Conservation (phyloP, 1,140 invertebrate species). For the Cepaea nemoralis region DNA sequence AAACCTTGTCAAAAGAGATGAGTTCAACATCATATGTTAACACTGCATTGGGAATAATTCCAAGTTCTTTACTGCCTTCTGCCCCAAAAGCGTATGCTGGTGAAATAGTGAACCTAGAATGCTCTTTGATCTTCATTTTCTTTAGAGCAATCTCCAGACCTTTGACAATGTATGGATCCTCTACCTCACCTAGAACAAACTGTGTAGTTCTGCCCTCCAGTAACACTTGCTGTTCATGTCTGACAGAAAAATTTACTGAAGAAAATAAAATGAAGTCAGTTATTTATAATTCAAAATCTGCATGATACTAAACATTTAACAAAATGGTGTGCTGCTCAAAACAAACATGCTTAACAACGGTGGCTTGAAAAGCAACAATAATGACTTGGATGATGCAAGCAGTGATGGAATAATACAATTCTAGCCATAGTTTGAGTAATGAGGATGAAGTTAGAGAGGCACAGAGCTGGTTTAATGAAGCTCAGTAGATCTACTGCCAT, state of each 20-base stretch:
- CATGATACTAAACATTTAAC: too few relatives aligned
- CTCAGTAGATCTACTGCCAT: too few relatives aligned
- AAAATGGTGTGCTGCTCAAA: too few relatives aligned
- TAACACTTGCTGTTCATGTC: conserved; percentile 75
- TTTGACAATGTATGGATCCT: conserved; percentile 80
- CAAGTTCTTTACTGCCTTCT: conserved; percentile 79
- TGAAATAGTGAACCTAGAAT: conserved; percentile 82
- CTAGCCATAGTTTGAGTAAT: too few relatives aligned
- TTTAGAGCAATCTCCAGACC: conserved; percentile 89
- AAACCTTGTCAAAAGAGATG: conserved; percentile 86
- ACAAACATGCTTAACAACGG: too few relatives aligned
- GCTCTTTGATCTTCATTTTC: conserved; percentile 87
- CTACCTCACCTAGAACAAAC: conserved; percentile 90
- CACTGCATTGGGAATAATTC: conserved; percentile 84
- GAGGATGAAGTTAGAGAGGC: too few relatives aligned
- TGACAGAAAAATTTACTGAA: conserved; percentile 85
- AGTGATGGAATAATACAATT: too few relatives aligned
- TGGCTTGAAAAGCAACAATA: too few relatives aligned
- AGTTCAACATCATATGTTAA: conserved; percentile 85
- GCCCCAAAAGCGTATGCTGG: conserved; percentile 85
- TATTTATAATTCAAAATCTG: too few relatives aligned
- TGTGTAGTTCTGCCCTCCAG: conserved; percentile 83
- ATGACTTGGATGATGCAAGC: too few relatives aligned
- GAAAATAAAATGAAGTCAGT: conserved; percentile 48
- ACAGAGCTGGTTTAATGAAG: too few relatives aligned